phyloP scores from a whole-genome alignment of 2,113 vertebrate species.

The Malurus cyaneus region DNA sequence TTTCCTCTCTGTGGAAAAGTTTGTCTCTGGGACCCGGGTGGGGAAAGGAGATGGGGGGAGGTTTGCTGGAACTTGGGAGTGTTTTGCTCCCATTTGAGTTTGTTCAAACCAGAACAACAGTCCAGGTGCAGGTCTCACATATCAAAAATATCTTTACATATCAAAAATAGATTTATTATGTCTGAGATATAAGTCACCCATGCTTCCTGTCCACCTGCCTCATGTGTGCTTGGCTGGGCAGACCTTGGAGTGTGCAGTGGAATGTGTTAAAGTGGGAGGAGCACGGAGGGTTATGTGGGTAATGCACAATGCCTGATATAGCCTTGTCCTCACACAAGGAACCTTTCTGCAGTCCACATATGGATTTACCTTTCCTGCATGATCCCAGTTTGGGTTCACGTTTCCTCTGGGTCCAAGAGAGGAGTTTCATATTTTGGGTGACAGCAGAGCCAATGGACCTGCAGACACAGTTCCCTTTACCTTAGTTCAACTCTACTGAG shows the following conservation, averaged over 20 bases:
- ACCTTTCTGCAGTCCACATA: not conserved
- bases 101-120: too few species aligned
- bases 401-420: not conserved
- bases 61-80: too few species aligned
- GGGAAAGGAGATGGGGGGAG: too few species aligned
- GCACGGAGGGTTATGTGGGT: not conserved
- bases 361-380: not conserved
- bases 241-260: not conserved
- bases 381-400: not conserved
- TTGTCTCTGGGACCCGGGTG: too few species aligned
- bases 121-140: not conserved
- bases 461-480: not conserved
- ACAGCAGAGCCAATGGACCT: not conserved
- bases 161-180: not conserved
- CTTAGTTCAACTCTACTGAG: not conserved
- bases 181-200: not conserved
- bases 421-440: not conserved
- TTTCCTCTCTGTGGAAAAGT: too few species aligned
- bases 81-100: too few species aligned
- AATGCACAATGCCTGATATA: not conserved
- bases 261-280: not conserved
- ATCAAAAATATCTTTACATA: not conserved
- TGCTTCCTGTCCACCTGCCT: not conserved
- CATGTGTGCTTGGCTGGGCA: not conserved
- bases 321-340: not conserved